phyloP scores from a whole-genome alignment of 2,797 vertebrate species.

The Anolis apletophallus region DNA sequence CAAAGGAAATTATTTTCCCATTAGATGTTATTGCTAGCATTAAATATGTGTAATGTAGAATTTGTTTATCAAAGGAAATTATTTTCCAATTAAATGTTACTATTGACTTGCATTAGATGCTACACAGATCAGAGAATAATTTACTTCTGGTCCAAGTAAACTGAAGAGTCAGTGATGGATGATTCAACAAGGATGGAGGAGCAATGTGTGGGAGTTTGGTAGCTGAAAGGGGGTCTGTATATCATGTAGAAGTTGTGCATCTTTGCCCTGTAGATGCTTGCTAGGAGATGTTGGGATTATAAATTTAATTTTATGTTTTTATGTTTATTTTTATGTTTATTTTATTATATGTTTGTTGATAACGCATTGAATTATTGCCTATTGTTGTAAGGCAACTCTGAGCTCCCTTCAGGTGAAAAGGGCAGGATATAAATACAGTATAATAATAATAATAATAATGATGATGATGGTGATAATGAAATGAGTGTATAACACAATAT shows the following conservation, averaged over 20 bases:
- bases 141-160: background rate
- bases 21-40: background rate
- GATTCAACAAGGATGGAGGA: background rate
- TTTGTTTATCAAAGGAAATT: background rate
- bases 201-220: background rate
- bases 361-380: too few species aligned
- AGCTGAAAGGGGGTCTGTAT: background rate
- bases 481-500: background rate
- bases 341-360: too few species aligned
- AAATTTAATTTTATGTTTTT: too few species aligned
- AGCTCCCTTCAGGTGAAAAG: too few species aligned
- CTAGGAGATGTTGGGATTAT: background rate
- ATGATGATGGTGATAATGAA: background rate
- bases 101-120: background rate
- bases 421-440: too few species aligned
- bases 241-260: background rate
- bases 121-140: background rate
- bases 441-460: too few species aligned
- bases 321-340: too few species aligned
- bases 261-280: background rate
- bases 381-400: too few species aligned
- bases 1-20: background rate
- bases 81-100: background rate
- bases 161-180: background rate
- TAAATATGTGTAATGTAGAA: background rate